A percentile compares a stretch with the other conserved stretches of the same genome.
Evolutionary conservation across 2,888 invertebrate species (phyloP).

Genomic region (Cephalotes varians): DNA sequence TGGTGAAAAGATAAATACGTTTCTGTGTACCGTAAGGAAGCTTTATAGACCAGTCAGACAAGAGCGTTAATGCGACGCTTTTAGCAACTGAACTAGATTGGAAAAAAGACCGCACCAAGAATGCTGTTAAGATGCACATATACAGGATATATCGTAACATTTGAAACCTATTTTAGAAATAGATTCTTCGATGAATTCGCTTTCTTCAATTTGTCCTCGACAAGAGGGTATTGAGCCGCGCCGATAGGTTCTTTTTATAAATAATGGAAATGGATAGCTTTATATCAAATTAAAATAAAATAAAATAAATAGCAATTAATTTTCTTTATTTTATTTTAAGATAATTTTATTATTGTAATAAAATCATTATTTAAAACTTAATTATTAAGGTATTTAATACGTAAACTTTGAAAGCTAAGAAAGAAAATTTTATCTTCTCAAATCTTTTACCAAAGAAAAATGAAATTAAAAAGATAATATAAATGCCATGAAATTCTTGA

Average conservation of each 20-base stretch:
- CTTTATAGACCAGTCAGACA: conserved; percentile 66
- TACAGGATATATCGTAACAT: not conserved
- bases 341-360: not conserved
- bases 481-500: not conserved
- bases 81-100: conserved; percentile 36
- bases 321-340: not conserved
- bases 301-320: not conserved
- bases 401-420: not conserved
- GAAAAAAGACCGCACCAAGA: not conserved
- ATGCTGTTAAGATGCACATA: not conserved
- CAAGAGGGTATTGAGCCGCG: not conserved
- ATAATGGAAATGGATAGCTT: not conserved
- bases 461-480: not conserved
- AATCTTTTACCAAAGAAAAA: not conserved
- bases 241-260: not conserved
- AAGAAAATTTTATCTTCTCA: not conserved
- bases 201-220: not conserved
- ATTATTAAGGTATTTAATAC: not conserved
- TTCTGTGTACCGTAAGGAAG: conserved; percentile 62
- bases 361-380: conserved; percentile 5
- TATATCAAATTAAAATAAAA: not conserved
- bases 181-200: not conserved
- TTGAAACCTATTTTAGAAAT: not conserved
- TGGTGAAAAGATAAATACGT: conserved; percentile 71
- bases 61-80: conserved; percentile 51